Evolutionary conservation across 2,888 invertebrate species (phyloP), one percentile per base, ranked within the genome.

Genomic region (Perdita meconis): DNA sequence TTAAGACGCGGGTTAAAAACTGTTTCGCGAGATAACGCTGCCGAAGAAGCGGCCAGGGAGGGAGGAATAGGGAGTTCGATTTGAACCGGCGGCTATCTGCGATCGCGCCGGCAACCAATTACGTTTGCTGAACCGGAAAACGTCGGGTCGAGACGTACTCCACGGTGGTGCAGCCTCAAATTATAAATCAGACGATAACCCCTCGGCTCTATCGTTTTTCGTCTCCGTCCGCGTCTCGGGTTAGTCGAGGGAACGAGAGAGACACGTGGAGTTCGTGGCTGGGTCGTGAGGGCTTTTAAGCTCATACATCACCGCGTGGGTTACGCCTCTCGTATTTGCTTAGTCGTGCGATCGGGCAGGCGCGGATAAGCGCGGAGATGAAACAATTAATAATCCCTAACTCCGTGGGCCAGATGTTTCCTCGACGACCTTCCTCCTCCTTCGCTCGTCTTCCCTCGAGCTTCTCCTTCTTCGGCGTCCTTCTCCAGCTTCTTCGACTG

Each of bases 291-390:
- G 86, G 89, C 89, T 90, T 91, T 91, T 89, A 91, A 91, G 91
- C 91, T 91, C 91, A 89, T 91, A 91, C 89, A 91, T 91, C 91
- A 91, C 87, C 83, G 81, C 53, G 78, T 83, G 86, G 89, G 90
- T 90, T 89, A 91, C 91, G 91, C 91, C 91, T 90, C 90, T 88
- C 81, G 91, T 91, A 90, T 91, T 91, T 91, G 91, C 90, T 91
- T 90, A 91, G 91, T 90, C 90, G 90, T 90, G 89, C 89, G 83
- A 82, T 86, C 86, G 85, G 88, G 89, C 89, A 90, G 90, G 90
- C 85, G 88, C 89, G 87, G 89, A 90, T 88, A 86, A 90, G 88
- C 87, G 75, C 86, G 85, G 88, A 90, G 91, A 90, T 90, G 90
- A 90, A 90, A 91, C 91, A 91, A 91, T 91, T 91, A 91, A 91